A percentile compares a stretch with the other conserved stretches of the same genome.
Conservation (phyloP, 37 sponge, comb jelly and placozoan species). For the Aplysina aerophoba region DNA sequence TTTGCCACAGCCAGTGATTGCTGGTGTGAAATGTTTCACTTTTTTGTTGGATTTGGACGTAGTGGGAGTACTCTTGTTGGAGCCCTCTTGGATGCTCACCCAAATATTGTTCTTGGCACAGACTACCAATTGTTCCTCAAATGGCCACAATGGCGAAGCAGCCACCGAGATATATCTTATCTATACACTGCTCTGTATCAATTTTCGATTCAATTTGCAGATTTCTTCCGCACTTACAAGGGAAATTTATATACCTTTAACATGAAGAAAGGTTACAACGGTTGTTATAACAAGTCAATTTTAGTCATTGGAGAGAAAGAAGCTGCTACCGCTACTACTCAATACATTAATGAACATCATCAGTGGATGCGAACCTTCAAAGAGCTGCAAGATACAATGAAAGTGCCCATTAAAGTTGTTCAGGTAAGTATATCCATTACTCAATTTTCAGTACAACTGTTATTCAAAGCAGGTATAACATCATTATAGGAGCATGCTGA, state of each 20-base stretch:
- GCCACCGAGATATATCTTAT: not conserved
- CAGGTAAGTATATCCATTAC: slow-evolving; percentile 25
- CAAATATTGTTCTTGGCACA: slow-evolving; percentile 11
- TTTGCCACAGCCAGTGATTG: too few species aligned
- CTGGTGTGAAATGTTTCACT: slow-evolving; percentile 1
- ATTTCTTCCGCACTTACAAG: not conserved
- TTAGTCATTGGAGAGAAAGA: slow-evolving; percentile 24
- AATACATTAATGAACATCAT: not conserved
- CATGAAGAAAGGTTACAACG: slow-evolving; percentile 1
- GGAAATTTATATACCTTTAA: not conserved
- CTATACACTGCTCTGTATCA: slow-evolving; percentile 5
- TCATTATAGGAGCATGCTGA: too few species aligned
- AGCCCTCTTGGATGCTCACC: slow-evolving; percentile 23
- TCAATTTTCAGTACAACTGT: too few species aligned
- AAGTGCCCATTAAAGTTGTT: slow-evolving; percentile 19
- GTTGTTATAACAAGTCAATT: not conserved
- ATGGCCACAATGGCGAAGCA: not conserved
- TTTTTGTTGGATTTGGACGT: slow-evolving; percentile 6
- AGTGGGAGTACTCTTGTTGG: slow-evolving; percentile 9
- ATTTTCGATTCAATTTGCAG: not conserved
- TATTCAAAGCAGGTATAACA: too few species aligned
- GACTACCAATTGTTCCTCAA: slow-evolving; percentile 2
- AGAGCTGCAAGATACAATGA: not conserved
- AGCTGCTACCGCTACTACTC: not conserved
- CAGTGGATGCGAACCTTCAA: not conserved